These are phyloP conservation scores for Chymomyza amoena DNA, from an alignment of 2,888 invertebrate species.

Conservation along the genomic window DNA sequence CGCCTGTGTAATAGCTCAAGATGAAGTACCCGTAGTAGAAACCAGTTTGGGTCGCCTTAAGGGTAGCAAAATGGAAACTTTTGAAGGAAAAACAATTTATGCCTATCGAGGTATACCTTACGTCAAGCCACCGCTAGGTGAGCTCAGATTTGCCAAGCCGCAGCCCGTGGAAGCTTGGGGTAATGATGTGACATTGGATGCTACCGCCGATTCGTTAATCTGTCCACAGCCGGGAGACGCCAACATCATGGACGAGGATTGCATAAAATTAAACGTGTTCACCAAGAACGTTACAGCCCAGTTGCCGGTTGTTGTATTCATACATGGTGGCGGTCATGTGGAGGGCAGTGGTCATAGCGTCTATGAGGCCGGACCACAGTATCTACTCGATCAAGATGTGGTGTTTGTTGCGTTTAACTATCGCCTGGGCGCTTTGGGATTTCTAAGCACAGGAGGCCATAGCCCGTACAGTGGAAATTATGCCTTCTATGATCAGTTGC, in stretches of 20 bases:
- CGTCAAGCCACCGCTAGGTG: constrained; percentile 74
- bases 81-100: constrained; percentile 76
- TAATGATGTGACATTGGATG: constrained; percentile 68
- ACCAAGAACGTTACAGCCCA: constrained; percentile 53
- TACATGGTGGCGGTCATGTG: constrained; percentile 73
- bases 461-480: constrained; percentile 83
- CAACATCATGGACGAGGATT: constrained; percentile 81
- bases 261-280: constrained; percentile 83
- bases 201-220: constrained; percentile 77
- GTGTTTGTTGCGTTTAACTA: constrained; percentile 75
- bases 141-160: constrained; percentile 78
- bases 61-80: constrained; percentile 77
- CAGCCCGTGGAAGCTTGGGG: constrained; percentile 70
- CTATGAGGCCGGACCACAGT: constrained; percentile 69
- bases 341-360: constrained; percentile 65
- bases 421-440: constrained; percentile 79
- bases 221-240: constrained; percentile 66
- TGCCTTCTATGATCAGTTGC: constrained; percentile 84
- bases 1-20: background rate
- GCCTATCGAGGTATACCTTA: constrained; percentile 79
- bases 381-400: constrained; percentile 71
- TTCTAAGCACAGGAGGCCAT: constrained; percentile 82
- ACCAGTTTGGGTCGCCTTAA: constrained; percentile 76
- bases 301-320: constrained; percentile 68
- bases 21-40: constrained; percentile 37